Base-by-base conservation (phyloP, 2,888 invertebrate species). In the Pammene fasciana region DNA sequence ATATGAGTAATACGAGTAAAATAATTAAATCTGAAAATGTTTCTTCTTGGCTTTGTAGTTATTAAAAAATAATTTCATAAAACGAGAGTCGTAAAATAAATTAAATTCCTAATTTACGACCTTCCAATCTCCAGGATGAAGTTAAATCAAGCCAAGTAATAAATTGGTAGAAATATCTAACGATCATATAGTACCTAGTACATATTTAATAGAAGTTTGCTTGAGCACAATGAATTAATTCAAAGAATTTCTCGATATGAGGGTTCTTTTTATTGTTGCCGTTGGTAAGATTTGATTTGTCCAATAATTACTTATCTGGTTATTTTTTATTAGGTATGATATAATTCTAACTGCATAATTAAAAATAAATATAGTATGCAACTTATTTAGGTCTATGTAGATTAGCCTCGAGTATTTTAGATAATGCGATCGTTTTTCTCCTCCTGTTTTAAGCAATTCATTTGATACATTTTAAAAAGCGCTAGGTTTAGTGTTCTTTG, bases 21-120 rank as follows among this genome's bases (percentile, higher is more conserved):
- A 48, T 48, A n/a, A 48, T 9, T 14, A 16, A 7, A n/a, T n/a
- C n/a, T n/a, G n/a, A n/a, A n/a, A n/a, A n/a, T 48, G 8, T 16
- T 16, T 8, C 48, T 9, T 38, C 6, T 38, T 9, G 38, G 9
- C 54, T 54, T 34, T 54, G 34, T 45, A 59, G 18, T 59, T 45
- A 59, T 59, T 26, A 16, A 57, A 18, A 46, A 45, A 34, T 34
- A 45, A 34, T 41, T 45, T 26, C n/a, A 60, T 70, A 55, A 65
- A 41, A 38, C 52, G 16, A 55, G 57, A 60, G 54, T 60, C 70
- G 41, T 65, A 65, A 65, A 60, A 38, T 38, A 55, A 70, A 70
- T 70, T 60, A 70, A 70, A 65, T 65, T 70, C 54, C 14, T 55
- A 60, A 70, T 70, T 68, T 60, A 70, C 46, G 68, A 68, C 43